A percentile compares a stretch with the other conserved stretches of the same genome.
phyloP scores from a whole-genome alignment of 2,888 invertebrate species.

The Drosophila mercatorum region DNA sequence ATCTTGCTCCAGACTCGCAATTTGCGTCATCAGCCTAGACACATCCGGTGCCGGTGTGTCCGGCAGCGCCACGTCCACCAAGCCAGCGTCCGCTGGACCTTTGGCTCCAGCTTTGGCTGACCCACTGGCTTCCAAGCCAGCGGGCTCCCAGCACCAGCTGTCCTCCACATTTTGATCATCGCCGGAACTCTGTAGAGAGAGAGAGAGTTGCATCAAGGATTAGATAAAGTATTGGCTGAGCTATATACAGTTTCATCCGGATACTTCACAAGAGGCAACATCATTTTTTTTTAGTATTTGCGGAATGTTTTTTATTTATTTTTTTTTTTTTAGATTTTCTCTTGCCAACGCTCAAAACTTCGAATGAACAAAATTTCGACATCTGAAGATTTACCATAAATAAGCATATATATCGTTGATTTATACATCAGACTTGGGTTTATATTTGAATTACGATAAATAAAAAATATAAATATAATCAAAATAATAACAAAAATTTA shows the following conservation, averaged over 20 bases:
- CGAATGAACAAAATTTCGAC: no score
- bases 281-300: no score
- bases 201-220: background rate
- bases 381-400: no score
- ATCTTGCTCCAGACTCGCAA: slow-evolving; percentile 84
- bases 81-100: background rate
- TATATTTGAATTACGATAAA: no score
- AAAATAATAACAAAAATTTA: no score
- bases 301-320: no score
- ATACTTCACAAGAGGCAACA: no score
- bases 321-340: no score
- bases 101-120: background rate
- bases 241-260: background rate
- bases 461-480: no score
- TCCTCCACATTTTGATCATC: slow-evolving; percentile 80
- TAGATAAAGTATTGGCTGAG: background rate
- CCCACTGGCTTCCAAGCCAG: slow-evolving; percentile 53
- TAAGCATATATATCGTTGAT: no score
- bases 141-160: slow-evolving; percentile 85
- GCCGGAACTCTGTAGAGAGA: slow-evolving; percentile 58
- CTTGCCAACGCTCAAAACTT: no score
- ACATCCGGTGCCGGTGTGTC: slow-evolving; percentile 29
- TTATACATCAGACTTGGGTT: no score
- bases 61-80: slow-evolving; percentile 58
- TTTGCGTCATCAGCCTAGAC: slow-evolving; percentile 84